phyloP scores from a whole-genome alignment of 2,888 invertebrate genomes.

The Halictus ligatus region DNA sequence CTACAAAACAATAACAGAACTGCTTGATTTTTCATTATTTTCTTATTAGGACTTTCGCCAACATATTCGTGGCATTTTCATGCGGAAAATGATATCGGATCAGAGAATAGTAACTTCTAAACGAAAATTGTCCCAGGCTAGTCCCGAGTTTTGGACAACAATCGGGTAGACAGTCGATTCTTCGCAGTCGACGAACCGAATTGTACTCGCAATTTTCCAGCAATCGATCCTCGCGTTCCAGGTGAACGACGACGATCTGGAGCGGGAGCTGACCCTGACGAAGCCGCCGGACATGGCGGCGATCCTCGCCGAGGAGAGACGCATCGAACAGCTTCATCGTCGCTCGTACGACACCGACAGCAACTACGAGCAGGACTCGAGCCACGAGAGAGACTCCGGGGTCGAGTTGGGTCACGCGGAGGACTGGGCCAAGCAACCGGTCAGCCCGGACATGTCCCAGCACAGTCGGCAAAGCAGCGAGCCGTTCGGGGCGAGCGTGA shows the following conservation, averaged over 20 bases:
- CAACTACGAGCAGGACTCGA: slow-evolving; percentile 84
- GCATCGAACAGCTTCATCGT: slow-evolving; percentile 91
- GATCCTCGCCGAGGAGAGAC: slow-evolving; percentile 92
- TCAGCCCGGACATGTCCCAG: slow-evolving; percentile 85
- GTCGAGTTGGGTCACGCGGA: slow-evolving; percentile 88
- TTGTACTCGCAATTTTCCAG: neutral
- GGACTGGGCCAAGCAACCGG: slow-evolving; percentile 82
- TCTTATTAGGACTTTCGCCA: too few species aligned
- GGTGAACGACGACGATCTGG: slow-evolving; percentile 88
- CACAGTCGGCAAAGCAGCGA: slow-evolving; percentile 94
- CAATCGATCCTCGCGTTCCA: slow-evolving; percentile 76
- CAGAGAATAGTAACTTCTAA: too few species aligned
- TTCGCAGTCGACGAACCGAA: too few species aligned
- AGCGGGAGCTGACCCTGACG: slow-evolving; percentile 88
- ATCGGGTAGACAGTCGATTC: too few species aligned
- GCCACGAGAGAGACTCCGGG: slow-evolving; percentile 89
- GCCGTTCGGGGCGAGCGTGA: slow-evolving; percentile 89
- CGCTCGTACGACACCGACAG: slow-evolving; percentile 91
- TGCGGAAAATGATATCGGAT: too few species aligned
- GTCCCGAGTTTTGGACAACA: too few species aligned
- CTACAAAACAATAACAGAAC: too few species aligned
- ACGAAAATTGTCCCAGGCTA: too few species aligned
- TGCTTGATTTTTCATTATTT: too few species aligned
- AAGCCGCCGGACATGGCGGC: slow-evolving; percentile 93
- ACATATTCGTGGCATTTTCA: too few species aligned